Conservation (phyloP, 2,113 vertebrate species). For the Glaucidium brasilianum region DNA sequence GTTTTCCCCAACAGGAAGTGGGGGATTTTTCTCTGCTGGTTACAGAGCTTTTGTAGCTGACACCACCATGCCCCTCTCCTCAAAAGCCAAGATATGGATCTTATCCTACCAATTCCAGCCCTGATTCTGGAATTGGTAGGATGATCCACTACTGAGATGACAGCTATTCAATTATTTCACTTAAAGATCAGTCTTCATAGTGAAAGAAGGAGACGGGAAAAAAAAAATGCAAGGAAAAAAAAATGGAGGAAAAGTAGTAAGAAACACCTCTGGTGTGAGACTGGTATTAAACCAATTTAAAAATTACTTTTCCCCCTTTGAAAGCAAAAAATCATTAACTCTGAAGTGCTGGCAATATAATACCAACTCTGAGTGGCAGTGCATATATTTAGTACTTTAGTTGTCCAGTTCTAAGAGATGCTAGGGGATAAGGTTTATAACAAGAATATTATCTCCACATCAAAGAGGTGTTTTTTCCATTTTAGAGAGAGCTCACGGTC, state of each 20-base stretch:
- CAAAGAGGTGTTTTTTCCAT: not conserved
- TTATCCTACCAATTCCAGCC: not conserved
- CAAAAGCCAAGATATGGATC: not conserved
- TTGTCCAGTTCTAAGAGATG: not conserved
- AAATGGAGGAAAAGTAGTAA: not conserved
- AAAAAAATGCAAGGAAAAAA: not conserved
- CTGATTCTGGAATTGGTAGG: not conserved
- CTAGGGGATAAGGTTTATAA: not conserved
- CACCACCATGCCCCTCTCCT: not conserved
- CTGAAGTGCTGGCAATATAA: not conserved
- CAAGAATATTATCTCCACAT: not conserved
- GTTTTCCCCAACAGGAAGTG: not conserved
- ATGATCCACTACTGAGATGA: not conserved
- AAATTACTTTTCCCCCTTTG: conserved; percentile 19
- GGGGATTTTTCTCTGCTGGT: not conserved
- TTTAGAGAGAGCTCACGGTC: not conserved
- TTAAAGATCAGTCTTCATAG: not conserved
- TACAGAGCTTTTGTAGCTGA: not conserved
- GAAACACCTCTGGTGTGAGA: conserved; percentile 5
- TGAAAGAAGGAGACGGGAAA: not conserved
- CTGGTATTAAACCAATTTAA: conserved; percentile 3
- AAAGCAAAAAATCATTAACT: conserved; percentile 49
- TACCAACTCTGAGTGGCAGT: not conserved
- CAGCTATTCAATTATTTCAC: not conserved
- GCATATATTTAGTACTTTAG: not conserved